Conservation (phyloP, 1,140 invertebrate genomes). For the Cyrtorhinus lividipennis region DNA sequence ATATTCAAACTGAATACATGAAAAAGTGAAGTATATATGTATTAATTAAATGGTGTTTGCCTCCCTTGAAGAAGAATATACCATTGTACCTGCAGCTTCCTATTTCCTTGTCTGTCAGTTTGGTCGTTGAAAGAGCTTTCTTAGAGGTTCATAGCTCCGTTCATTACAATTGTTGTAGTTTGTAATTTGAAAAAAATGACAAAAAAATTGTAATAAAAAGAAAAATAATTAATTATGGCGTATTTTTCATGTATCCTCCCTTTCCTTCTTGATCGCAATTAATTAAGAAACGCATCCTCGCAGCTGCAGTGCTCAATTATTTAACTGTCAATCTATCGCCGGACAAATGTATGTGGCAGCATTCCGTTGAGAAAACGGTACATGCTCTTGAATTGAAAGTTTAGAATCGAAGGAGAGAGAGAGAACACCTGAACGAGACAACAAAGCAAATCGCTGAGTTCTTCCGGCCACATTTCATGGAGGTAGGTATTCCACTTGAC, state of each 20-base stretch:
- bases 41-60: constrained; percentile 9
- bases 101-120: constrained; percentile 8
- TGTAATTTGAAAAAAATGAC: constrained; percentile 10
- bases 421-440: too few relatives aligned
- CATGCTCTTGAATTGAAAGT: too few relatives aligned
- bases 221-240: background rate
- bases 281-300: too few relatives aligned
- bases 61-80: constrained; percentile 9
- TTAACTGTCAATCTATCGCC: too few relatives aligned
- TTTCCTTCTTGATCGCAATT: constrained; percentile 4
- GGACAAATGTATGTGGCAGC: too few relatives aligned
- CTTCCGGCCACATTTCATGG: too few relatives aligned
- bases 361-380: too few relatives aligned
- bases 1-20: background rate
- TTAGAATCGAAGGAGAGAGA: too few relatives aligned
- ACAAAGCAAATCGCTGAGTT: too few relatives aligned
- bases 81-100: constrained; percentile 9
- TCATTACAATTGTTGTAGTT: constrained; percentile 10
- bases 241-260: background rate
- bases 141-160: constrained; percentile 7
- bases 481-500: too few relatives aligned
- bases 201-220: constrained; percentile 6
- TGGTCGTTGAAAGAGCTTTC: constrained; percentile 8
- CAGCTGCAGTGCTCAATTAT: too few relatives aligned
- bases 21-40: background rate